Evolutionary conservation across 2,797 vertebrate species (phyloP).

Genomic region (Hyperoplus lanceolatus): DNA sequence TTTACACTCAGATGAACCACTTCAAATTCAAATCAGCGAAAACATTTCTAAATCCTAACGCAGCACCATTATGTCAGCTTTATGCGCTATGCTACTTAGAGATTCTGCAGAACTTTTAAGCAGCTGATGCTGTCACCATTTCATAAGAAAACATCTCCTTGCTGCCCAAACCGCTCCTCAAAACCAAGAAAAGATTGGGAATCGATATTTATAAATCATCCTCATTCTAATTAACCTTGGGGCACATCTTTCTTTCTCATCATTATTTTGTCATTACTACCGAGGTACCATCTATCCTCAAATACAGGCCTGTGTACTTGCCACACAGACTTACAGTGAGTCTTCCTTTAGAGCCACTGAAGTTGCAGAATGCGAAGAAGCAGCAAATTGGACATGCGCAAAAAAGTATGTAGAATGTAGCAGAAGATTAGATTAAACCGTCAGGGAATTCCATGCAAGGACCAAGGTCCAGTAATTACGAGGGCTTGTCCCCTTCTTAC

Average conservation of each 20-base stretch:
- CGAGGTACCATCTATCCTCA: slow-evolving; percentile 14
- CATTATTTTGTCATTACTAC: not conserved
- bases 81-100: slow-evolving; percentile 41
- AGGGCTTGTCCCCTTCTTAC: slow-evolving; percentile 56
- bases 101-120: slow-evolving; percentile 38
- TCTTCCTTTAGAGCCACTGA: slow-evolving; percentile 37
- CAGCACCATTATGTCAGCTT: slow-evolving; percentile 57
- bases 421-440: slow-evolving; percentile 62
- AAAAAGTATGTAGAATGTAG: slow-evolving; percentile 48
- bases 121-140: slow-evolving; percentile 12
- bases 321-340: slow-evolving; percentile 21
- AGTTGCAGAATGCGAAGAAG: slow-evolving; percentile 15
- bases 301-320: not conserved
- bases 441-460: slow-evolving; percentile 61
- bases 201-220: slow-evolving; percentile 39
- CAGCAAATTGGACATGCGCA: slow-evolving; percentile 29
- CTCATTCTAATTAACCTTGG: slow-evolving; percentile 60
- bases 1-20: slow-evolving; percentile 35
- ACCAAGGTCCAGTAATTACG: slow-evolving; percentile 66
- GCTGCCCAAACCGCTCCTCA: slow-evolving; percentile 19
- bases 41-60: slow-evolving; percentile 35
- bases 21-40: slow-evolving; percentile 42
- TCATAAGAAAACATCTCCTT: slow-evolving; percentile 34
- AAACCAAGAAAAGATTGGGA: slow-evolving; percentile 25
- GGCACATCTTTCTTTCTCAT: slow-evolving; percentile 25